Conservation (phyloP, 2,113 vertebrate species). For the Limanda limanda region DNA sequence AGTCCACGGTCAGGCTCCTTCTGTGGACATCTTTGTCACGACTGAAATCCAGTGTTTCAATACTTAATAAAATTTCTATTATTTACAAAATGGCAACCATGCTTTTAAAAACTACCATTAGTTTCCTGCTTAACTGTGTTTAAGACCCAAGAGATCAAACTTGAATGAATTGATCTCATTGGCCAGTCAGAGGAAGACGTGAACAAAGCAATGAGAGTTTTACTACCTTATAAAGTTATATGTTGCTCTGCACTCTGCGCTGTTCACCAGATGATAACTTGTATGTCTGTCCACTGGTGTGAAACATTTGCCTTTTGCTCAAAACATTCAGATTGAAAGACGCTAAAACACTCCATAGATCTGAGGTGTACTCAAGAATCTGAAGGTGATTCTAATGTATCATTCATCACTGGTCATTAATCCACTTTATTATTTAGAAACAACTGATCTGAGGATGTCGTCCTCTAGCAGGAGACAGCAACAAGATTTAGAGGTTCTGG, state of each 20-base stretch:
- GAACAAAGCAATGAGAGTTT: too few relatives aligned
- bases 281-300: too few relatives aligned
- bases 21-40: too few relatives aligned
- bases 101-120: neutral
- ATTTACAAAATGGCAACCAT: neutral
- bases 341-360: neutral
- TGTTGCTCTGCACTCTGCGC: too few relatives aligned
- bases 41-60: neutral
- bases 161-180: too few relatives aligned
- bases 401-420: neutral
- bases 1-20: neutral
- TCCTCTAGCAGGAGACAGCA: neutral
- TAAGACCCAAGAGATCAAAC: too few relatives aligned
- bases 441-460: neutral
- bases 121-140: too few relatives aligned
- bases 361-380: neutral
- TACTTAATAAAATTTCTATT: neutral
- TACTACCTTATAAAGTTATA: too few relatives aligned
- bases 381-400: neutral
- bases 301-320: too few relatives aligned
- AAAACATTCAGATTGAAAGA: neutral
- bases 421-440: neutral
- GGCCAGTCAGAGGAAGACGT: too few relatives aligned
- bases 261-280: too few relatives aligned
- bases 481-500: neutral